Conservation (phyloP, 2,113 vertebrate genomes). For the Heterochromis multidens region DNA sequence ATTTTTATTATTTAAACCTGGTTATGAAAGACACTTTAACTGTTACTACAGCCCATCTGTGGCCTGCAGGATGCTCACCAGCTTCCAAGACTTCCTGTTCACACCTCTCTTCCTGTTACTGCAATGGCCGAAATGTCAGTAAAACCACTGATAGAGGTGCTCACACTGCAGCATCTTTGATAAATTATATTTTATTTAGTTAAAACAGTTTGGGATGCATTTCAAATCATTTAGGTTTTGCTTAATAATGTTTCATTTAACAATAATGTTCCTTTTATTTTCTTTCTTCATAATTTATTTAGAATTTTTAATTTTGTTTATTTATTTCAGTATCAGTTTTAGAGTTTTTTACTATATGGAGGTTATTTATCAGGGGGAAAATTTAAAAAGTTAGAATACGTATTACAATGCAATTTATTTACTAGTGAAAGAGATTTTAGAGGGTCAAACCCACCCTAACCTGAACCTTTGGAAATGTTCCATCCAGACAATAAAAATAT, state of each 20-base stretch:
- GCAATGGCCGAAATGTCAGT: neutral
- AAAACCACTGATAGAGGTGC: neutral
- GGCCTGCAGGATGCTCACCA: neutral
- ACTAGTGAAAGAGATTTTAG: neutral
- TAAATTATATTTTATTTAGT: neutral
- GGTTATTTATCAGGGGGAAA: no score
- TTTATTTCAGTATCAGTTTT: no score
- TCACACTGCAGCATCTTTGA: rapidly evolving
- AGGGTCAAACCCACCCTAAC: neutral
- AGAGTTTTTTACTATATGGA: no score
- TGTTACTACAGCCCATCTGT: neutral
- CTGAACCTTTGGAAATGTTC: neutral
- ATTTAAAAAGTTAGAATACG: neutral
- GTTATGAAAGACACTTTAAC: neutral
- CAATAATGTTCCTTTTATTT: neutral
- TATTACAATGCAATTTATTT: neutral
- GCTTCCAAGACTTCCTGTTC: neutral
- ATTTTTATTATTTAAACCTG: neutral
- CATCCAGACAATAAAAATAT: neutral
- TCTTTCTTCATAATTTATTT: neutral
- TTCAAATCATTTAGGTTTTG: neutral
- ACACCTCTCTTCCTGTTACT: neutral
- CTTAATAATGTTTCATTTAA: neutral
- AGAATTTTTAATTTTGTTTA: neutral
- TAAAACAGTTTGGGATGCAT: neutral